Evolutionary conservation across 2,113 vertebrate genomes (phyloP), one percentile per base, ranked within the genome.

Genomic region (Mormoops blainvillei): DNA sequence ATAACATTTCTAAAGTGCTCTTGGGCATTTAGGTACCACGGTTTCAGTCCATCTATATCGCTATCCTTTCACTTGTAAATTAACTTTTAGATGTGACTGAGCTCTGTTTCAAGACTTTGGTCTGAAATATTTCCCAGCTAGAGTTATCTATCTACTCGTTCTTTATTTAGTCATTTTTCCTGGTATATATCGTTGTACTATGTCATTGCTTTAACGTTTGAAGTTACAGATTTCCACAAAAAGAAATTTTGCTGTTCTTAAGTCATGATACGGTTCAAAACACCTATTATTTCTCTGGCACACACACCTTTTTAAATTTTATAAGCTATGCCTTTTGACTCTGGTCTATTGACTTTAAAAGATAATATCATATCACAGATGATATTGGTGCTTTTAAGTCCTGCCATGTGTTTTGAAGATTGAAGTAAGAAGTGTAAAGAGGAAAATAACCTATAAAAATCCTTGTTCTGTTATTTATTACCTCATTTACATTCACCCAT

Each of bases 161-260:
- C n/a, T 81, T 97, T 86, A 76, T 19, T 61, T 26, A 95, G 50
- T 73, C 45, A 68, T 78, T 73, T 76, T 61, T 87, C 45, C 48
- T 96, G 26, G 31, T 89, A 43, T 43, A 90, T 92, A 5, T 36
- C 70, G 14, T 93, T 56, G 81, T 89, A 67, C 31, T 87, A 14
- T 76, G 11, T 84, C 63, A 89, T 83, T 58, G 61, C 73, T 91
- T 89, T 58, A 91, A 74, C 81, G 18, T 88, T 86, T 94, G n/a
- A 83, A 91, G 77, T 89, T 82, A 73, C 67, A 63, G 1, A 63
- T 31, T 63, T 63, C 45, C 45, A 71, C n/a, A 87, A 74, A 56
- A 24, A 13, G 68, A 94, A 94, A 84, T 74, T 58, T 94, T 92
- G 92, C 67, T 73, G 19, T 31, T 90, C 7, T 68, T 87, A n/a